A percentile compares a stretch with the other conserved stretches of the same genome.
phyloP scores from a whole-genome alignment of 2,888 invertebrate species.

The Caenorhabditis sulstoni region DNA sequence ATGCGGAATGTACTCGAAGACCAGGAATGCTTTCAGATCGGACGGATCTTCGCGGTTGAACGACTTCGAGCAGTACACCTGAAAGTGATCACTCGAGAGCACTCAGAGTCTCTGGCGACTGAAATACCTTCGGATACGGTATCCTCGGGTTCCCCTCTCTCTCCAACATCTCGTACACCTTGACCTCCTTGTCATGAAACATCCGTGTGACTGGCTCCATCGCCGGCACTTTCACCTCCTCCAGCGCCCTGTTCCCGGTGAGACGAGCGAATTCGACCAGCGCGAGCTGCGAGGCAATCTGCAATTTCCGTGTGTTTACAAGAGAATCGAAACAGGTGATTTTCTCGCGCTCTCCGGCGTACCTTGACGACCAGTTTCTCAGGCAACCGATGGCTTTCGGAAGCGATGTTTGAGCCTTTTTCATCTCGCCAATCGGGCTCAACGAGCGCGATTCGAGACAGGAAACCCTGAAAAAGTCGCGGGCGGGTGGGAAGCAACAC shows the following conservation, averaged over 20 bases:
- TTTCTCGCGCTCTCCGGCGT: too few relatives aligned
- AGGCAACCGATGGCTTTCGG: too few relatives aligned
- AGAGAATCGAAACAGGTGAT: too few relatives aligned
- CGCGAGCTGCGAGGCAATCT: constrained; percentile 45
- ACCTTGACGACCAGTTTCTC: constrained; percentile 48
- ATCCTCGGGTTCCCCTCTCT: constrained; percentile 33
- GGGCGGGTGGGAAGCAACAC: neutral
- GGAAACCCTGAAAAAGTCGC: constrained; percentile 57
- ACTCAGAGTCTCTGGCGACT: too few relatives aligned
- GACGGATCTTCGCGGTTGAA: constrained; percentile 50
- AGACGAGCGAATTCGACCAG: constrained; percentile 40
- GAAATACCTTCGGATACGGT: constrained; percentile 52
- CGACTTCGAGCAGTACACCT: constrained; percentile 31
- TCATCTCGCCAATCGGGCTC: constrained; percentile 47
- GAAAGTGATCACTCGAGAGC: too few relatives aligned
- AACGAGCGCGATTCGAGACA: constrained; percentile 54
- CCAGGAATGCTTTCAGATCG: constrained; percentile 37
- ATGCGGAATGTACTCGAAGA: too few relatives aligned
- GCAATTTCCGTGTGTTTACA: too few relatives aligned
- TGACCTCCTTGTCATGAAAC: constrained; percentile 54
- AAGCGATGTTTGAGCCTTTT: too few relatives aligned
- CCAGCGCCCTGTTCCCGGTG: constrained; percentile 5
- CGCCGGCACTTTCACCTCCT: constrained; percentile 19
- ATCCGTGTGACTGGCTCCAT: constrained; percentile 26
- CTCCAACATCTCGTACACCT: constrained; percentile 34